Conservation (phyloP, 2,113 vertebrate genomes). For the Urocynchramus pylzowi region DNA sequence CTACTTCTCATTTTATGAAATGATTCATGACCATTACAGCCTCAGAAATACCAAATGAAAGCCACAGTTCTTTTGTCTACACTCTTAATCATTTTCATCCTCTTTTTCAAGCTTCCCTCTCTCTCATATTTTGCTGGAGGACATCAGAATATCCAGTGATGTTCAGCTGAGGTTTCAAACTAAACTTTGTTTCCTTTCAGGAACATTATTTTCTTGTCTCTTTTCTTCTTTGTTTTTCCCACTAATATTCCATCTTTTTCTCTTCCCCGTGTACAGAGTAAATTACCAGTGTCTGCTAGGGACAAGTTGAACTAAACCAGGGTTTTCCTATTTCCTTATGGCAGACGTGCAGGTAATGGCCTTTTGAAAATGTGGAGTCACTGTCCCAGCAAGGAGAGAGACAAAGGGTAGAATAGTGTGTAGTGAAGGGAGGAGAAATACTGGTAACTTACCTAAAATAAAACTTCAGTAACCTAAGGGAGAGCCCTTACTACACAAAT, state of each 20-base stretch:
- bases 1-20: conserved; percentile 53
- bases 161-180: conserved; percentile 19
- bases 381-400: neutral
- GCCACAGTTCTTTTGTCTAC: conserved; percentile 54
- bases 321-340: neutral
- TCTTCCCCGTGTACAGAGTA: neutral
- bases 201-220: neutral
- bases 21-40: conserved; percentile 61
- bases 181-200: conserved; percentile 32
- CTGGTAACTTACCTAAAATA: neutral
- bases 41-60: conserved; percentile 60
- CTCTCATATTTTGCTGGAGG: conserved; percentile 48
- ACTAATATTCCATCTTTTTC: neutral
- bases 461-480: neutral
- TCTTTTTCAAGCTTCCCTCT: conserved; percentile 35
- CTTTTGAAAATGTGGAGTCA: neutral
- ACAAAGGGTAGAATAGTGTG: neutral
- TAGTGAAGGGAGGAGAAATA: neutral
- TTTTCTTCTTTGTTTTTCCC: neutral
- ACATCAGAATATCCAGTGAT: conserved; percentile 33
- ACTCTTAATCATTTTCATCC: conserved; percentile 56
- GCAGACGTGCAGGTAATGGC: neutral
- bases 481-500: neutral
- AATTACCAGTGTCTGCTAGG: neutral
- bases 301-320: neutral